Base-by-base conservation (phyloP, 2,113 vertebrate species). In the Tor tambroides region DNA sequence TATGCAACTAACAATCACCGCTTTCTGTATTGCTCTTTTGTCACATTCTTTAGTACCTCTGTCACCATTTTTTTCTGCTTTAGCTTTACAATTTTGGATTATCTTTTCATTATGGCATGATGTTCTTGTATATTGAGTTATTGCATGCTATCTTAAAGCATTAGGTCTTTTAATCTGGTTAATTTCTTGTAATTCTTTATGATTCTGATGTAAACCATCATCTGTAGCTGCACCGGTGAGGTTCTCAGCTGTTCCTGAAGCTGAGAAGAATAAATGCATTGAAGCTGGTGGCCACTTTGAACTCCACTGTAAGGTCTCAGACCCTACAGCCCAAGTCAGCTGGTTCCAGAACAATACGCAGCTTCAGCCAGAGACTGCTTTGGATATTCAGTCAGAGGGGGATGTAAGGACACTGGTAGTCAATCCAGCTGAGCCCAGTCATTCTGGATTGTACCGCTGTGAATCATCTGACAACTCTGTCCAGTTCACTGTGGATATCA, bases 391-490 rank as follows among this genome's bases (percentile, higher is more conserved):
- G 63, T 92, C 91, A 80, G 89, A 92, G 30, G 94, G 91, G 80
- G 90, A 85, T 6, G 63, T 92, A 49, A 92, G 92, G 88, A 93
- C 56, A 87, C 88, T 93, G 88, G 74, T 92, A 92, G 91, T 94
- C 85, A 92, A 91, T 69, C 93, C 94, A 89, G 89, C 92, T 90
- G 93, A 94, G 90, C 84, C 91, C 80, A 91, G 91, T 82, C 93
- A 97, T 0, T 91, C 93, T 89, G 94, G 93, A 86, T 88, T 92
- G 80, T 95, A 95, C 92, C 91, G 90, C 88, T 95, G 94, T 90
- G 91, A 95, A 86, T 91, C 94, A 19, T 85, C 91, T 85, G 93
- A 95, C 88, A 94, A 95, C 89, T 92, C 88, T 83, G 84, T 92
- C 86, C 94, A 93, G 85, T 94, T 95, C 91, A 92, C 88, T 86